Base-by-base conservation (phyloP, 2,888 invertebrate species). In the Protula sp. region DNA sequence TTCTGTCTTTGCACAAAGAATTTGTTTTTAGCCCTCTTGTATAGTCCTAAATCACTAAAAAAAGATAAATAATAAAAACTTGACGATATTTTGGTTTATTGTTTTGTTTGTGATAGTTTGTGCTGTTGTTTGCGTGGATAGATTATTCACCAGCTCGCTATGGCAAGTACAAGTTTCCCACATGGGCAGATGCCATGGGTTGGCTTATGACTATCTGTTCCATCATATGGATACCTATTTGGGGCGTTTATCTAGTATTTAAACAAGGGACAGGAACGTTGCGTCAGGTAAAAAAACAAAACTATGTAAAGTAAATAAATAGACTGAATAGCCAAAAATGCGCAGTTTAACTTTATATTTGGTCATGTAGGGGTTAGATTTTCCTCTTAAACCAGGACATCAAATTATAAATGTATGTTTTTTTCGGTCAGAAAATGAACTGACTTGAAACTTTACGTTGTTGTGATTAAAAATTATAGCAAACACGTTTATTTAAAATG, bases 71-170 rank as follows among this genome's bases (percentile, higher is more conserved):
- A 30, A 47, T 38, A 9, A 38, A 38, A 38, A 38, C 45, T 38
- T 38, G 9, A 38, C 45, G 9, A 9, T 38, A 14, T 38, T 19
- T 9, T 22, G 22, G 50, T 24, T 24, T 50, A 24, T n/a, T n/a
- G n/a, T n/a, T n/a, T n/a, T n/a, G n/a, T n/a, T n/a, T n/a, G n/a
- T n/a, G n/a, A n/a, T n/a, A n/a, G n/a, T n/a, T n/a, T n/a, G n/a
- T n/a, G n/a, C n/a, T n/a, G n/a, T n/a, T n/a, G n/a, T n/a, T 72
- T 54, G 56, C 66, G 14, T 72, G 69, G 69, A 56, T 59, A 27
- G 67, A 65, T 38, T 69, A 69, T 51, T 60, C 54, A 1, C 65
- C 66, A 1, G 76, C 82, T 5, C 80, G 80, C 69, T 82, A 83
- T 67, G 78, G 81, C 9, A 50, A 54, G 22, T 68, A 67, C 60